A percentile compares a stretch with the other conserved stretches of the same genome.
Conservation (phyloP, 2,888 invertebrate genomes). For the Sialis fuliginosa region DNA sequence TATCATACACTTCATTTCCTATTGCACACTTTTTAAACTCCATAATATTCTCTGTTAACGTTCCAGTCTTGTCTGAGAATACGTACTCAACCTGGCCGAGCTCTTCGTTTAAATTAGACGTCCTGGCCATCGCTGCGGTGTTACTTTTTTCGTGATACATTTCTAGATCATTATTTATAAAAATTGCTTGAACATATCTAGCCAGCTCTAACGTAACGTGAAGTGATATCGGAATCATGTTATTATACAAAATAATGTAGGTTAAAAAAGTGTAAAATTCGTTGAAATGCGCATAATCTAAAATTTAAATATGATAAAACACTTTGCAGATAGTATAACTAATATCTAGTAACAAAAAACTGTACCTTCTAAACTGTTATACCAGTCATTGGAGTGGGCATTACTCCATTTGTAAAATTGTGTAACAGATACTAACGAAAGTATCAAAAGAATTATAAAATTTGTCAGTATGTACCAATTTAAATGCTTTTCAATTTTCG, state of each 20-base stretch:
- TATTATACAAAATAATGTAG: conserved; percentile 99
- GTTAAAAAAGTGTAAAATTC: conserved; percentile 75
- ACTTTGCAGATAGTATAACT: too few species aligned
- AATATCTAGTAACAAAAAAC: too few species aligned
- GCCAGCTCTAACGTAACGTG: conserved; percentile 99
- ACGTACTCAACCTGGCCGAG: conserved; percentile 93
- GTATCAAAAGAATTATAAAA: conserved; percentile 64
- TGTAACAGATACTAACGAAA: conserved; percentile 84
- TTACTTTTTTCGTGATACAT: conserved; percentile 90
- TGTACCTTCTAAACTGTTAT: conserved; percentile 62
- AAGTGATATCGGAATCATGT: conserved; percentile 96
- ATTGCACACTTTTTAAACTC: conserved; percentile 80
- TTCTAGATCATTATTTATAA: conserved; percentile 86
- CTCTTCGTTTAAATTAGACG: conserved; percentile 96
- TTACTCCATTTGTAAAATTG: conserved; percentile 77
- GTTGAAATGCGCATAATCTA: too few species aligned
- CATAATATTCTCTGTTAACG: conserved; percentile 95
- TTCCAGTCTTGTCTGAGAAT: conserved; percentile 97
- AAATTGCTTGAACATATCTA: conserved; percentile 84
- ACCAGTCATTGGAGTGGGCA: conserved; percentile 54
- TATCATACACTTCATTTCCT: conserved; percentile 43
- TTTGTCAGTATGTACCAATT: conserved; percentile 90
- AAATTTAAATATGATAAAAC: too few species aligned
- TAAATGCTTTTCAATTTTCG: conserved; percentile 81
- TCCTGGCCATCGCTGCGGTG: conserved; percentile 91